Evolutionary conservation across 2,113 vertebrate genomes (phyloP).

Genomic region (Anhinga rufa): DNA sequence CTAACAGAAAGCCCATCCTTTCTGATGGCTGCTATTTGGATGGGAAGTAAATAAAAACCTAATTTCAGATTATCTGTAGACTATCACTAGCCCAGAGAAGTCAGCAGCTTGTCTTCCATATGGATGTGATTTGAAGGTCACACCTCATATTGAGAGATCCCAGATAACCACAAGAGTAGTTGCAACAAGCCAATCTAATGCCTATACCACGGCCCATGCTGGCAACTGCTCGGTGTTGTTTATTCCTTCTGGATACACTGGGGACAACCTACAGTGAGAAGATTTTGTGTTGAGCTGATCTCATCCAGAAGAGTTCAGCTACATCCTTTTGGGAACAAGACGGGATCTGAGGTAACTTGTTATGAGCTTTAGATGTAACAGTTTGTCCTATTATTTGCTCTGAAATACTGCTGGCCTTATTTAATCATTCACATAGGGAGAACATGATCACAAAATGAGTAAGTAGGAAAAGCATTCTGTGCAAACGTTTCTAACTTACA

Average conservation of each 20-base stretch:
- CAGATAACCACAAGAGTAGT: not conserved
- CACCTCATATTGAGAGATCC: not conserved
- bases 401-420: not conserved
- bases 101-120: not conserved
- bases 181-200: not conserved
- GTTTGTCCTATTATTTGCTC: not conserved
- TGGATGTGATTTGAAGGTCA: not conserved
- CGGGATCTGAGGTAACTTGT: not conserved
- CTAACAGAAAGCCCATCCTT: not conserved
- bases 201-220: not conserved
- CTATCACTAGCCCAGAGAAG: not conserved
- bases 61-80: not conserved
- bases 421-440: not conserved
- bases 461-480: not conserved
- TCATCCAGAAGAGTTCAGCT: not conserved
- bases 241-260: not conserved
- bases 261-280: not conserved
- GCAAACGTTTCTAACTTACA: not conserved
- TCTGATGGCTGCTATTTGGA: not conserved
- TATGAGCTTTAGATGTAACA: not conserved
- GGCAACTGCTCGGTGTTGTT: not conserved
- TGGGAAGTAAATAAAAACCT: not conserved
- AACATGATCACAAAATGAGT: not conserved
- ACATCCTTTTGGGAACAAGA: not conserved
- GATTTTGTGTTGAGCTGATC: not conserved